These are phyloP conservation scores for Rosalia funebris DNA, from an alignment of 2,888 invertebrate species.

Conservation along the genomic window DNA sequence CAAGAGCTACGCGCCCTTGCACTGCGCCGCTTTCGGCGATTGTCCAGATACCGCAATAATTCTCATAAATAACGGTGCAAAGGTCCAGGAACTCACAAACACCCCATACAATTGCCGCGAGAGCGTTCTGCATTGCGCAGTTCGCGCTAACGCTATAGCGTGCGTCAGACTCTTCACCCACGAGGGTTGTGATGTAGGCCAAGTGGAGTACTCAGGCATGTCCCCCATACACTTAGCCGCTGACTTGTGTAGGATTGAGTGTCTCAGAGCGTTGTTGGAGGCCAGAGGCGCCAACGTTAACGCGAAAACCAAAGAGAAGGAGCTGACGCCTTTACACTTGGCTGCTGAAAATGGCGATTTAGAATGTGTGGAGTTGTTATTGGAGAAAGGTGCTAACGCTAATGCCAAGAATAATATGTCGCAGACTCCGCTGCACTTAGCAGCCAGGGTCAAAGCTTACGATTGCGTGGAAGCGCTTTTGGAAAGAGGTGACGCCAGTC, in stretches of 20 bases:
- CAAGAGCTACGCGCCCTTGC: constrained; percentile 82
- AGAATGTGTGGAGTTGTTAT: constrained; percentile 79
- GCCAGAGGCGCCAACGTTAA: constrained; percentile 77
- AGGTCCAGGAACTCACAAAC: constrained; percentile 72
- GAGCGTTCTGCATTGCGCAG: constrained; percentile 84
- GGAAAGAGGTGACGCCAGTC: constrained; percentile 72
- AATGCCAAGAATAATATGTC: constrained; percentile 80
- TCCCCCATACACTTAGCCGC: constrained; percentile 86
- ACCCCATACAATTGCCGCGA: constrained; percentile 73
- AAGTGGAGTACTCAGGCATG: constrained; percentile 79
- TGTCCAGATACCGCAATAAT: constrained; percentile 81
- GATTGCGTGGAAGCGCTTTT: constrained; percentile 82
- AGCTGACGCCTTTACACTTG: constrained; percentile 82
- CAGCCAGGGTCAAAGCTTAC: constrained; percentile 79
- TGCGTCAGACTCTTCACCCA: constrained; percentile 80
- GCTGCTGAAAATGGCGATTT: constrained; percentile 88
- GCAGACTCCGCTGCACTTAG: constrained; percentile 86
- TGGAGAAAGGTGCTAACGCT: constrained; percentile 80
- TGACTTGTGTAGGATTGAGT: constrained; percentile 79
- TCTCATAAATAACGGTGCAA: constrained; percentile 77
- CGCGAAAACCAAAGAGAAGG: constrained; percentile 76
- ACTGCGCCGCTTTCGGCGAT: constrained; percentile 90
- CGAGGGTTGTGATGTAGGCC: constrained; percentile 79
- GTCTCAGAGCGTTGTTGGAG: constrained; percentile 78
- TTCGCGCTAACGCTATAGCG: constrained; percentile 81